Evolutionary conservation across 2,888 invertebrate genomes (phyloP), one percentile per base, ranked within the genome.

Genomic region (Hoplodrina blanda): DNA sequence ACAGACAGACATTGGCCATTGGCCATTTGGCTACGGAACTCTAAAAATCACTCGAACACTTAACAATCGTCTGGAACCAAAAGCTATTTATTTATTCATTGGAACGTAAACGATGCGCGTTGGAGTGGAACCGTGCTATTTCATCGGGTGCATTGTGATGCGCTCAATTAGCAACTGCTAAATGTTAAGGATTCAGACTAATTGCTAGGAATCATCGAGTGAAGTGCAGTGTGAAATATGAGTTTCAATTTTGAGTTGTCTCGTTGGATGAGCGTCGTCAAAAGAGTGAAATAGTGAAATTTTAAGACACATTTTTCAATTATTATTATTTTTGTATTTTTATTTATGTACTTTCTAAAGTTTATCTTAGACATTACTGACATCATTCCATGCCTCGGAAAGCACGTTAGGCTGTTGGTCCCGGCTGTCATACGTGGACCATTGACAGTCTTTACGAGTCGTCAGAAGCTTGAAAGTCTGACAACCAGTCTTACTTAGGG

Each of bases 31-130:
- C n/a, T n/a, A n/a, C n/a, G n/a, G n/a, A n/a, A n/a, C n/a, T n/a
- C n/a, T 73, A 78, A 77, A 84, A 83, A 84, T 78, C 83, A 74
- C 76, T 83, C 66, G 41, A 75, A 83, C 72, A 69, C 72, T 74
- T 78, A 81, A 80, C 77, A 85, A 78, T 72, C 75, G 83, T 84
- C 83, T 87, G 85, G 78, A 69, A 76, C 83, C 85, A 83, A 85
- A 86, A 89, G 93, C 91, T 92, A 94, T 94, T 94, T 93, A 93
- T 93, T 92, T 91, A 94, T 94, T 93, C 93, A 93, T 85, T 91
- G 91, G 89, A 84, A 89, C 90, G 92, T 87, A 88, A 92, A 91
- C 86, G 87, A 84, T 81, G 86, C 81, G 88, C 91, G 89, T 85
- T 88, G 87, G 86, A 90, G 91, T 91, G 92, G 90, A 92, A 93